Evolutionary conservation across 2,113 vertebrate species (phyloP).

Genomic region (Bos indicus): DNA sequence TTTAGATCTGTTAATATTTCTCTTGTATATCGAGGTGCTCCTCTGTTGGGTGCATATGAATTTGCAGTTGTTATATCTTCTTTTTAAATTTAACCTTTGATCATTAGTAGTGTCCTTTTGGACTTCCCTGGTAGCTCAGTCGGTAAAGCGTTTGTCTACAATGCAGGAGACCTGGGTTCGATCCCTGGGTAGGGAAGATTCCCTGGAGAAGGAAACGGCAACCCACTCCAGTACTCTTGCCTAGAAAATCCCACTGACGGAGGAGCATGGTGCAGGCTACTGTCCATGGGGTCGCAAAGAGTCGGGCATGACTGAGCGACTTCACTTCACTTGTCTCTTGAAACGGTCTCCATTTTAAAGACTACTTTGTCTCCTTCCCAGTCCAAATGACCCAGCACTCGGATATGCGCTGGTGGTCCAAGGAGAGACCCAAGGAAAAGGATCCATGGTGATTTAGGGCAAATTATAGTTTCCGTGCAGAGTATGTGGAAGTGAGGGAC

Average conservation of each 20-base stretch:
- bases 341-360: neutral
- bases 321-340: neutral
- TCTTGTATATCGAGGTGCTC: neutral
- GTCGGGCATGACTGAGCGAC: no score
- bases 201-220: no score
- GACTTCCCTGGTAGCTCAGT: no score
- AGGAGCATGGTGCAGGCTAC: no score
- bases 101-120: neutral
- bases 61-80: neutral
- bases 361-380: neutral
- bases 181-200: no score
- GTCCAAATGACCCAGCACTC: neutral
- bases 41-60: neutral
- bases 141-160: no score
- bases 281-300: no score
- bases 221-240: no score
- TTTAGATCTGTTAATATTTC: neutral
- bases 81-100: neutral
- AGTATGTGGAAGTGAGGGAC: neutral
- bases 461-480: neutral
- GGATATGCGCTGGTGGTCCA: neutral
- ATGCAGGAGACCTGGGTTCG: no score
- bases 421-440: neutral
- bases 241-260: no score
- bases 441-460: no score